phyloP scores from a whole-genome alignment of 2,113 vertebrate genomes.

The Clarias magur region DNA sequence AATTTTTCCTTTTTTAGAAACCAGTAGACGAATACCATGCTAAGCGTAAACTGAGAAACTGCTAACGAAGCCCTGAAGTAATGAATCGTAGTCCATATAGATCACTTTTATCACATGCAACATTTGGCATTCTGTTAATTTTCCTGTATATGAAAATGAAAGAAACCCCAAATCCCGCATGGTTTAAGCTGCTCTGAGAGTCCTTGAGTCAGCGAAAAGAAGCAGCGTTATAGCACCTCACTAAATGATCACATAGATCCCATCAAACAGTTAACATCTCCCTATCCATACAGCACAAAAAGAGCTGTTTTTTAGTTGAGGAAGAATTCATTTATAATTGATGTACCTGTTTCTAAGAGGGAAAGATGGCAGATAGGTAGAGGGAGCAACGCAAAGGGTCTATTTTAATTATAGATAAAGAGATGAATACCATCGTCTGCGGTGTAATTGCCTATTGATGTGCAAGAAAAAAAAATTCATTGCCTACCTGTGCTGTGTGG shows the following conservation, averaged over 20 bases:
- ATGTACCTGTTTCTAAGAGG: slow-evolving; percentile 47
- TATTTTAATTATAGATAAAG: slow-evolving; percentile 63
- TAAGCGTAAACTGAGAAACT: not conserved
- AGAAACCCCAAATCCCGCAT: slow-evolving; percentile 21
- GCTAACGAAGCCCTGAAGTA: not conserved
- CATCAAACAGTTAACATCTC: slow-evolving; percentile 72
- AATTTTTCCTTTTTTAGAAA: not conserved
- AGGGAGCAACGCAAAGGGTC: slow-evolving; percentile 25
- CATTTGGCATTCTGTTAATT: not conserved
- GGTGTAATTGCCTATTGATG: slow-evolving; percentile 22
- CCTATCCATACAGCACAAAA: slow-evolving; percentile 66
- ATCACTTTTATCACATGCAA: not conserved
- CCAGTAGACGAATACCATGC: not conserved
- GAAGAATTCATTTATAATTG: slow-evolving; percentile 71
- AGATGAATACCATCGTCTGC: slow-evolving; percentile 21
- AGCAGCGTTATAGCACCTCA: slow-evolving; percentile 51
- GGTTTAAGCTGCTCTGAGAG: slow-evolving; percentile 31
- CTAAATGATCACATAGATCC: slow-evolving; percentile 64
- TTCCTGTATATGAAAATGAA: slow-evolving; percentile 9
- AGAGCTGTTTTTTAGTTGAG: slow-evolving; percentile 69
- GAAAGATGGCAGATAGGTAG: not conserved
- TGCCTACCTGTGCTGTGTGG: not conserved
- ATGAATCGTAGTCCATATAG: not conserved
- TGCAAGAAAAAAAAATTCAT: not conserved
- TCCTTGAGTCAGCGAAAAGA: slow-evolving; percentile 57